phyloP scores from a whole-genome alignment of 2,113 vertebrate species.

The Aplodontia rufa region DNA sequence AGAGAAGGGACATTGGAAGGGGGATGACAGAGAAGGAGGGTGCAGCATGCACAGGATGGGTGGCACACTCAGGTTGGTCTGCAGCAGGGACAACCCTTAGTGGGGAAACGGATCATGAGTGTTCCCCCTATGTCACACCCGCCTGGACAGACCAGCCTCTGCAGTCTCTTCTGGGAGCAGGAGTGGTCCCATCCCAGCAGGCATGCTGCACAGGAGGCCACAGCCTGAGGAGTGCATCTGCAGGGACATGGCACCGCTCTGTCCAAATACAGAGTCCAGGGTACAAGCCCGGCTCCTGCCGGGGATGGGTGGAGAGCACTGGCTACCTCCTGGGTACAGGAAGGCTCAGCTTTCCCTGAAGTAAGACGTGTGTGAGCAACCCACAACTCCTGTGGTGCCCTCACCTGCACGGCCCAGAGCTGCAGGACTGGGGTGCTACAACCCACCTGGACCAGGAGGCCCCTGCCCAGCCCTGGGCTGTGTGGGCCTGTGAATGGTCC shows the following conservation, averaged over 20 bases:
- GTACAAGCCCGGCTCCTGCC: not conserved
- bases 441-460: not conserved
- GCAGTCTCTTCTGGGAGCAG: too few species aligned
- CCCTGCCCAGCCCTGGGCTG: too few species aligned
- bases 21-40: not conserved
- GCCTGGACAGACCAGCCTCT: not conserved
- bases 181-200: fast-evolving
- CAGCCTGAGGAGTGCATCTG: not conserved
- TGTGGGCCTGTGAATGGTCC: too few species aligned
- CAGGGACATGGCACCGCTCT: not conserved
- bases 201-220: fast-evolving
- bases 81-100: not conserved
- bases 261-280: not conserved
- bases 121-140: not conserved
- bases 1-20: slow-evolving; percentile 72
- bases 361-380: not conserved
- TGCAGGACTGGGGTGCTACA: not conserved
- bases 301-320: not conserved
- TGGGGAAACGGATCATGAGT: too few species aligned
- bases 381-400: not conserved
- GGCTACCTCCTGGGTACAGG: fast-evolving
- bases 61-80: not conserved
- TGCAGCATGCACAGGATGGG: fast-evolving
- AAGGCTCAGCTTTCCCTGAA: not conserved
- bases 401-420: not conserved